Base-by-base conservation (phyloP, 1,140 invertebrate genomes). In the Nixonia krombeini region DNA sequence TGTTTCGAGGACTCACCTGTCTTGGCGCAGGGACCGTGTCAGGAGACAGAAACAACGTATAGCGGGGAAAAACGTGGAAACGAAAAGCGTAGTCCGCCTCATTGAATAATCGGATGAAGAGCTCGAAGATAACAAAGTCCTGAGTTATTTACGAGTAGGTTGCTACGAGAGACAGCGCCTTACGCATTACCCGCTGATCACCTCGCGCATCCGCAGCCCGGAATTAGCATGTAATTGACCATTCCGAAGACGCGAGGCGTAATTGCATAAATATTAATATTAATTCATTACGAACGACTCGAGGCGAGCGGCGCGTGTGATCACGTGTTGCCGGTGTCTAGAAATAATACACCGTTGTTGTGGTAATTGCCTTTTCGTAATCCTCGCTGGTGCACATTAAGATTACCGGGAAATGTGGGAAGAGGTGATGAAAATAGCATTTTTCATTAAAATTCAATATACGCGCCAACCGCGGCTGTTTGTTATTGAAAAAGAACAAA, bases 241-340 rank as follows among this genome's bases (percentile, higher is more conserved):
- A 50, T 56, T 57, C 31, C 25, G 29, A 21, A 33, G 49, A 53
- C 38, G 28, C 52, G 44, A 47, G 23, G n/a, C 40, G 44, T 58
- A 67, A 70, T 66, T 72, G 63, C 66, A 74, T 72, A 70, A 70
- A 70, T 70, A 72, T 68, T 70, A 72, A 70, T 74, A 51, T 64
- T 70, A 63, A 68, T 70, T 64, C 66, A 70, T 74, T 53, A 53
- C 37, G 45, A 47, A 46, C 46, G 31, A 51, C 35, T 18, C 44
- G 21, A 2, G 6, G 44, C 58, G 18, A 31, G 16, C 55, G 45
- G 55, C 46, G 35, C 40, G 41, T 44, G 28, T 31, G 38, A 28
- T 41, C 38, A 25, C 17, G 42, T 45, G 44, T 49, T 42, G 10
- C 31, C n/a, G 8, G 9, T 1, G 13, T 41, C 16, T 61, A 46